phyloP scores from a whole-genome alignment of 2,113 vertebrate species.

The Ceyx melanurus region DNA sequence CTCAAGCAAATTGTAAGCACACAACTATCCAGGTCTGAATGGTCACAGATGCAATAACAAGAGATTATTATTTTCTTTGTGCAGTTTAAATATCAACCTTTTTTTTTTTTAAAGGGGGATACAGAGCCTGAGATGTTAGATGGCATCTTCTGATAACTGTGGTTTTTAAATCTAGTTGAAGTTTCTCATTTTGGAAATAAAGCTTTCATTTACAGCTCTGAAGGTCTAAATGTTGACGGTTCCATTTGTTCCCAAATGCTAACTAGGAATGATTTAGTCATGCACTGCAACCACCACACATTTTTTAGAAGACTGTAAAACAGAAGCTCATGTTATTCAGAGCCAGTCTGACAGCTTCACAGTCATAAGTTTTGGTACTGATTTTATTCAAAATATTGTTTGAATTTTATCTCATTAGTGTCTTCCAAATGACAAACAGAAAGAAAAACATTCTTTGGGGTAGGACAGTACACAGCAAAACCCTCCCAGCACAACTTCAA shows the following conservation, averaged over 20 bases:
- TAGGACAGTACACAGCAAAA: background rate
- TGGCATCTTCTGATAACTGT: background rate
- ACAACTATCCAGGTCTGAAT: background rate
- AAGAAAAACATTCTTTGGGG: background rate
- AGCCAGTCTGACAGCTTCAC: slow-evolving; percentile 35
- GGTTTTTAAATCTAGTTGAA: background rate
- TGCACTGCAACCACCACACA: background rate
- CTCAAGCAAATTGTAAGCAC: background rate
- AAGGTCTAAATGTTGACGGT: background rate
- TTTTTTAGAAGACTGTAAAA: slow-evolving; percentile 9
- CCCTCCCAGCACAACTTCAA: background rate
- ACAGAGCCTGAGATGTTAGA: background rate
- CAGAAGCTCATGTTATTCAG: slow-evolving; percentile 46
- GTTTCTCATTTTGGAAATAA: background rate
- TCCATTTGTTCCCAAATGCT: background rate
- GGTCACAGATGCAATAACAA: background rate
- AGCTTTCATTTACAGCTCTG: background rate
- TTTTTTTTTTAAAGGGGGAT: background rate
- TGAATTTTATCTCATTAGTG: background rate
- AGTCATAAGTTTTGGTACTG: background rate
- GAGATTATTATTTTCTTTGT: background rate
- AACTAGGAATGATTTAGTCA: background rate
- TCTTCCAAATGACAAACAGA: slow-evolving; percentile 22
- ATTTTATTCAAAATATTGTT: slow-evolving; percentile 49
- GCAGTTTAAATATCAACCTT: background rate